Base-by-base conservation (phyloP, 2,113 vertebrate genomes). In the Daphoenositta chrysoptera region DNA sequence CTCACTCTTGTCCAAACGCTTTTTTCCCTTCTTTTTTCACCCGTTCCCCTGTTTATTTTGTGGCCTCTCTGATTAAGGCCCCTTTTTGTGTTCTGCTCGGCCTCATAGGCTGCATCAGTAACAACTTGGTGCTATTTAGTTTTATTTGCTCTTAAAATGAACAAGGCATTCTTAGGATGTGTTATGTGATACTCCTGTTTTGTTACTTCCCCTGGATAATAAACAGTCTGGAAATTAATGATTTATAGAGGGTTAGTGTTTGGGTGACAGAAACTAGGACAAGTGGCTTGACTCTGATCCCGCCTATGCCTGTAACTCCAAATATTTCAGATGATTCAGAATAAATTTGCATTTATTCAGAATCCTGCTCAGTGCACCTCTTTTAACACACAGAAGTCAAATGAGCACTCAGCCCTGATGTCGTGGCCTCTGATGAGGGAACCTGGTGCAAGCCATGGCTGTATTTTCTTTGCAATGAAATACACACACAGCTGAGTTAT, bases 131-230 rank as follows among this genome's bases (percentile, higher is more conserved):
- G 96, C 93, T 93, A 96, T 95, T 96, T 96, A 89, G 94, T 96
- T 96, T 97, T 96, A 97, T 97, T 97, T 97, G 96, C 96, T 96
- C 96, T 97, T 96, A 96, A 96, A 96, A 90, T 84, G 96, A 96
- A 78, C 91, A 93, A 89, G 96, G 94, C 93, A 96, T 96, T 95
- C 96, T 94, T 93, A 83, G 93, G 90, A 86, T 92, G 93, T 97
- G 96, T 95, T 97, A 94, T 15, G 72, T 94, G 95, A 96, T 94
- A 91, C 88, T 87, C 94, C 71, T 90, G 91, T 84, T 96, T 93
- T 97, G 95, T 95, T 96, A 93, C 94, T 96, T 97, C 91, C 94
- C 93, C 90, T 3, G 33, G 94, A 97, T 95, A 97, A 97, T 96
- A 97, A 95, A 93, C 76, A 94, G 94, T 90, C 94, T 96, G 96